A percentile compares a stretch with the other conserved stretches of the same genome.
Conservation (phyloP, 2,113 vertebrate genomes). For the Bubo blakistoni region DNA sequence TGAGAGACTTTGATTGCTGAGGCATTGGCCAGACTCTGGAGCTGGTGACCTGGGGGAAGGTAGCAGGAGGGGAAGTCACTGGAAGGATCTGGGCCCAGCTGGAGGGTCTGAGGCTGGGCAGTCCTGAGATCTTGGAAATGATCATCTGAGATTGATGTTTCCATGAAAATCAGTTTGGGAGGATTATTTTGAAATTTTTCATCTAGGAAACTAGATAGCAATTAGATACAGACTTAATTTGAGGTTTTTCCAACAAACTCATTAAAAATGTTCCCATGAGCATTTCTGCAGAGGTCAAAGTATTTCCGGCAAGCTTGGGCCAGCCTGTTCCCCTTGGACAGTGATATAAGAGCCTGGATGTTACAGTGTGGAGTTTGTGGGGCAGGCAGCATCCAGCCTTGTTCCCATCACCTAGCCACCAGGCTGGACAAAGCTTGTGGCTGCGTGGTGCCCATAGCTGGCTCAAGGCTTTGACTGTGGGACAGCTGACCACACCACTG, state of each 20-base stretch:
- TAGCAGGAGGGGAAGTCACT: neutral
- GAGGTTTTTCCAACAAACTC: neutral
- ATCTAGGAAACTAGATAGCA: neutral
- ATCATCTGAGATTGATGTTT: neutral
- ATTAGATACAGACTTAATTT: neutral
- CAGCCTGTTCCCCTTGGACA: neutral
- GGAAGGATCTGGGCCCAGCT: neutral
- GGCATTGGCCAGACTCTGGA: neutral
- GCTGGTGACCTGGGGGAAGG: neutral
- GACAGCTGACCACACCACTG: neutral
- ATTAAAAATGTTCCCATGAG: neutral
- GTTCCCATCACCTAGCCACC: neutral
- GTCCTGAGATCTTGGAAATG: neutral
- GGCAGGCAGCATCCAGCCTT: neutral
- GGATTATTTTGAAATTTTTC: neutral
- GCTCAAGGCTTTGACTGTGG: neutral
- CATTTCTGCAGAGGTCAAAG: neutral
- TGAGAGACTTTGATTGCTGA: neutral
- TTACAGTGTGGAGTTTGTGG: neutral
- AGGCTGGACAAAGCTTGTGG: neutral
- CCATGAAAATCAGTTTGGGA: neutral
- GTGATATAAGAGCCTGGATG: neutral
- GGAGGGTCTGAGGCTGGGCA: neutral
- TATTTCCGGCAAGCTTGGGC: neutral
- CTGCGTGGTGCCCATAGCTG: rapidly evolving